Conservation (phyloP, 1,140 invertebrate genomes). For the Philotrypesis tridentata region DNA sequence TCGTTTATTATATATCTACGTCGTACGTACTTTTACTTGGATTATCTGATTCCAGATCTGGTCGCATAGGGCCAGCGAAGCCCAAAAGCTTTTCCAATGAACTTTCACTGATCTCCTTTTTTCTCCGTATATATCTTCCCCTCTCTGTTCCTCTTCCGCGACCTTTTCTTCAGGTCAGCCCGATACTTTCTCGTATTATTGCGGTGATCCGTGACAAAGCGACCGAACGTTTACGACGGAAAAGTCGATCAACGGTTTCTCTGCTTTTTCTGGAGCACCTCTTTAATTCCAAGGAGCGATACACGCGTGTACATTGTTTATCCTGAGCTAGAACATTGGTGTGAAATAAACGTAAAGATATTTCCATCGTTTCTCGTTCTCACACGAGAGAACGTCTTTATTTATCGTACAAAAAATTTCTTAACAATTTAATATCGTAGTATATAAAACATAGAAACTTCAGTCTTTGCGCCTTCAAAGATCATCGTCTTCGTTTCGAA, state of each 20-base stretch:
- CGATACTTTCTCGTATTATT: background rate
- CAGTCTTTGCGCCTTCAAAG: slow-evolving; percentile 44
- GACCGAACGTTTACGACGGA: no score
- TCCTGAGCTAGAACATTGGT: no score
- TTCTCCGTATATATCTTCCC: background rate
- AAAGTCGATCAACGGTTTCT: background rate
- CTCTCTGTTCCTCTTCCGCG: background rate
- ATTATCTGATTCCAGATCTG: slow-evolving; percentile 6
- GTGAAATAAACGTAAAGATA: background rate
- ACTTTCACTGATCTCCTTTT: slow-evolving; percentile 19
- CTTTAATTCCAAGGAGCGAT: background rate
- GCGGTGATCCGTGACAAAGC: background rate
- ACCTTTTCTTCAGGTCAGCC: background rate
- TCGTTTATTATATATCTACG: background rate
- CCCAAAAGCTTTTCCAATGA: background rate
- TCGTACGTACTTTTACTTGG: slow-evolving; percentile 2
- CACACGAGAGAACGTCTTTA: slow-evolving; percentile 11
- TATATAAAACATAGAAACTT: slow-evolving; percentile 32
- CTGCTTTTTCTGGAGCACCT: background rate
- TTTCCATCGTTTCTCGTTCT: background rate
- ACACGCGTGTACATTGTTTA: no score
- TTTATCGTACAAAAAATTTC: slow-evolving; percentile 26
- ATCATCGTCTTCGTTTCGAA: background rate
- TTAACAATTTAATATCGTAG: slow-evolving; percentile 17
- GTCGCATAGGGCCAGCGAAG: background rate